phyloP scores from a whole-genome alignment of 2,797 vertebrate genomes.

The Pseudochirops cupreus region DNA sequence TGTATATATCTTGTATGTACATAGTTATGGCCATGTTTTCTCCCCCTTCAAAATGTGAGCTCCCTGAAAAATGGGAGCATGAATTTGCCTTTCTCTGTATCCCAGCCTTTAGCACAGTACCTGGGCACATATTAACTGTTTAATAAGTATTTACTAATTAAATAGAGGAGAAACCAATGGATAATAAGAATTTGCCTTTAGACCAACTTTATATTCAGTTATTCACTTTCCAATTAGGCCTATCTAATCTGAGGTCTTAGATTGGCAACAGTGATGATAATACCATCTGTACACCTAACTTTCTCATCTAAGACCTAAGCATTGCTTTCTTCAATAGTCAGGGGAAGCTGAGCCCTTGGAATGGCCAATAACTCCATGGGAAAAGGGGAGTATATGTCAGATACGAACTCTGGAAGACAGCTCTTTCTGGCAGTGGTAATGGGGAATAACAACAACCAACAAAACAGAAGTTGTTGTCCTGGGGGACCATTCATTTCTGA shows the following conservation, averaged over 20 bases:
- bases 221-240: neutral
- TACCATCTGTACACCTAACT: neutral
- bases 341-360: neutral
- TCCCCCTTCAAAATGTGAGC: neutral
- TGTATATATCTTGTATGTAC: neutral
- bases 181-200: neutral
- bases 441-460: neutral
- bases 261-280: neutral
- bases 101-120: neutral
- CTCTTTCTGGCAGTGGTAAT: neutral
- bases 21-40: neutral
- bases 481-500: neutral
- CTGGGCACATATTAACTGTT: neutral
- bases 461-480: neutral
- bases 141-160: neutral
- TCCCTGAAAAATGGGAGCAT: neutral
- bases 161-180: neutral
- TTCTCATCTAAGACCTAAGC: neutral
- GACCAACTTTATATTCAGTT: neutral
- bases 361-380: neutral
- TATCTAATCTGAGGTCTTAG: neutral
- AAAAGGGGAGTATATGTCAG: neutral
- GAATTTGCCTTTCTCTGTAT: neutral
- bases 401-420: neutral
- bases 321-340: neutral